Evolutionary conservation across 2,888 invertebrate genomes (phyloP), one percentile per base, ranked within the genome.

Genomic region (Drosophila conformis): DNA sequence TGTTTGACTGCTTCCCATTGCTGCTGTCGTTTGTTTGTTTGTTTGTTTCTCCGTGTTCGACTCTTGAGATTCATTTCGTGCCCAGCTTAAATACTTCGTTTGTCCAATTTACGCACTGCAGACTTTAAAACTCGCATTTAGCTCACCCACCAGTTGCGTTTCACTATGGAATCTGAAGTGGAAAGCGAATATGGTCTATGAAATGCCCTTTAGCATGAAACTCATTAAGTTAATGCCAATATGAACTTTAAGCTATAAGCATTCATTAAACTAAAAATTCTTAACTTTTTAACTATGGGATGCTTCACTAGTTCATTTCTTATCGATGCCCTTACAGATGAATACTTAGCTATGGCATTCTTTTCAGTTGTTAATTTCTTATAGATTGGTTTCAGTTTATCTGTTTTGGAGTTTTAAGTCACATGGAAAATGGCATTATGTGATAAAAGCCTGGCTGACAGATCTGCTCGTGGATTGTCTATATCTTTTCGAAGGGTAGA

Each of bases 21-120:
- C 35, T 57, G 35, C n/a, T 67, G 71, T 46, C 3, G 46, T 35
- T 60, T 60, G 40, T 18, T 53, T 58, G 27, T 61, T 48, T 58
- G 27, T 61, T 48, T 57, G 25, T 18, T 56, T 38, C 27, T 46
- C 18, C 51, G 36, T 69, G 42, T 63, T 76, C 51, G 80, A 71
- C 81, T 80, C 81, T 88, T 71, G 69, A 78, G 83, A 83, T 83
- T 80, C 72, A 69, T 60, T 80, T 83, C 75, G 81, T 77, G 78
- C 59, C 60, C 56, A 25, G 75, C 62, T 71, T 77, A 74, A 80
- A 74, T 71, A 69, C 87, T 84, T 67, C 69, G 57, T 70, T 65
- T 77, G 74, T 56, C 59, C 78, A 75, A 74, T 74, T 80, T 70
- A 67, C 69, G 78, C 70, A 25, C 54, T 36, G 62, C 56, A 31